Conservation (phyloP, 2,113 vertebrate species). For the Oncorhynchus kisutch region DNA sequence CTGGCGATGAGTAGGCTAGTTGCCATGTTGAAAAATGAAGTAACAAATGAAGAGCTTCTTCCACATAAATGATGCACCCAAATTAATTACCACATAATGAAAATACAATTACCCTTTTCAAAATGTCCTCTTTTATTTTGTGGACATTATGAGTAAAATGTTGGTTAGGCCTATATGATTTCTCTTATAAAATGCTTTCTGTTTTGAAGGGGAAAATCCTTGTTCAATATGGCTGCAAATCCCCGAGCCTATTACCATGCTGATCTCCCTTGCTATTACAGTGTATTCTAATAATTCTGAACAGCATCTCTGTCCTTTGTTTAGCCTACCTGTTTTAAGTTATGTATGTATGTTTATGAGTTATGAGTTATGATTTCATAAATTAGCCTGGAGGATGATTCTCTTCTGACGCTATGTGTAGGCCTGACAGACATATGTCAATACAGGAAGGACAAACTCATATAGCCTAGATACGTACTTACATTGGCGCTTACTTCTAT, state of each 20-base stretch:
- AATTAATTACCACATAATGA: conserved; percentile 36
- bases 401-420: background rate
- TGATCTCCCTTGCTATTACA: conserved; percentile 58
- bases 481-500: background rate
- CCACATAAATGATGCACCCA: conserved; percentile 46
- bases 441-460: no score
- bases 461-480: background rate
- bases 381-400: conserved; percentile 19
- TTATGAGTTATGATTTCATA: conserved; percentile 25
- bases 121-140: no score
- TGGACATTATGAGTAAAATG: conserved; percentile 17
- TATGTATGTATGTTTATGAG: conserved; percentile 16
- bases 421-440: background rate
- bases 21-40: conserved; percentile 23
- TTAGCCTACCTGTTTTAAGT: background rate
- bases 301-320: conserved; percentile 43
- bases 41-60: conserved; percentile 37
- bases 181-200: conserved; percentile 2
- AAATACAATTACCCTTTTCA: conserved; percentile 23
- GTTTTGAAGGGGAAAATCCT: conserved; percentile 26
- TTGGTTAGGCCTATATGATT: conserved; percentile 14
- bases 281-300: conserved; percentile 63
- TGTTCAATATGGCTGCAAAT: conserved; percentile 53
- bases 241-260: conserved; percentile 58
- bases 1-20: conserved; percentile 25